A percentile compares a stretch with the other conserved stretches of the same genome.
Conservation (phyloP, 2,888 invertebrate species). For the Caenorhabditis angaria region DNA sequence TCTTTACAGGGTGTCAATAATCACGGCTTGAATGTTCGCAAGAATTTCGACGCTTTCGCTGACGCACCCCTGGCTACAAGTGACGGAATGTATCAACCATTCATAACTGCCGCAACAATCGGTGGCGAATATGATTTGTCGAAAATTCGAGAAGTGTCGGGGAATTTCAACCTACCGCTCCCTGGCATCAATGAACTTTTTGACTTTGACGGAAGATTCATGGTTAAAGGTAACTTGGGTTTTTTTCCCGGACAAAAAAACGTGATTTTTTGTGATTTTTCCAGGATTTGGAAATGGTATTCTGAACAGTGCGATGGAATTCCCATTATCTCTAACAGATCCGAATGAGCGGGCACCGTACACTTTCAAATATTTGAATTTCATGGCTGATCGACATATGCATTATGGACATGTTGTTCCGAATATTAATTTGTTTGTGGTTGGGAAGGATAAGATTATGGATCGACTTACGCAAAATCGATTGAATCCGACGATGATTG, state of each 20-base stretch:
- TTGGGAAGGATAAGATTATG: conserved; percentile 63
- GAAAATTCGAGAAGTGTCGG: conserved; percentile 62
- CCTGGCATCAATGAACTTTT: conserved; percentile 65
- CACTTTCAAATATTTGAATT: conserved; percentile 66
- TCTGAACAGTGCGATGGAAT: conserved; percentile 62
- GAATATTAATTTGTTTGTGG: conserved; percentile 61
- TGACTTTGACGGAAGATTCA: conserved; percentile 63
- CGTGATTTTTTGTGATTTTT: too few relatives aligned
- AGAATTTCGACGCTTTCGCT: conserved; percentile 63
- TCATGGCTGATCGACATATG: conserved; percentile 66
- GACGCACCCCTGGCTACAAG: conserved; percentile 55
- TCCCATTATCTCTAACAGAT: conserved; percentile 62
- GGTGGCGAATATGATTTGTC: conserved; percentile 63
- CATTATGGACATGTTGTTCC: conserved; percentile 63
- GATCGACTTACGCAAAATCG: conserved; percentile 58
- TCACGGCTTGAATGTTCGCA: conserved; percentile 56
- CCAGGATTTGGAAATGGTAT: conserved; percentile 65
- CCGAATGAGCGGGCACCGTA: conserved; percentile 65
- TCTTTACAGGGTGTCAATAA: conserved; percentile 62
- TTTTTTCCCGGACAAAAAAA: background rate
- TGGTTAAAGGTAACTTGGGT: conserved; percentile 55
- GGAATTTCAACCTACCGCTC: conserved; percentile 60
- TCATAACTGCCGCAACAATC: conserved; percentile 49
- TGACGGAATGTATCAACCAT: conserved; percentile 61
- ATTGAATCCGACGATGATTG: conserved; percentile 65